Percentiles rank a stretch among this genome's conserved stretches.
These are phyloP conservation scores for Larimichthys crocea DNA, from an alignment of 2,113 vertebrate genomes.

Conservation along the genomic window DNA sequence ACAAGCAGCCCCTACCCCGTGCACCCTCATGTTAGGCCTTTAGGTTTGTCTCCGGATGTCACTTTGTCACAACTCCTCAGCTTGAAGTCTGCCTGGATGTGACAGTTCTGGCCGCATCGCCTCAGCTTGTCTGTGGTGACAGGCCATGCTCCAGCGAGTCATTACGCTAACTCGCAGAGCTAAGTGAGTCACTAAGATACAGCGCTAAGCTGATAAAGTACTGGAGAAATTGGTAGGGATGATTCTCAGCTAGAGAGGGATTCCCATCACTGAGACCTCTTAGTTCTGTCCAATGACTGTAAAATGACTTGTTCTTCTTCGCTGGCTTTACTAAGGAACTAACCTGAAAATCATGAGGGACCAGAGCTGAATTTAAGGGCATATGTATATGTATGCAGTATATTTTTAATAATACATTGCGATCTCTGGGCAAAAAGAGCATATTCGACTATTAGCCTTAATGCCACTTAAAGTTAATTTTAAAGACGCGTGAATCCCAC, in stretches of 20 bases:
- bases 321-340: conserved; percentile 41
- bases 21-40: conserved; percentile 67
- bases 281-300: conserved; percentile 66
- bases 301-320: conserved; percentile 56
- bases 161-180: conserved; percentile 71
- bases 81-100: conserved; percentile 75
- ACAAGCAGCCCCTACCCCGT: conserved; percentile 43
- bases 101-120: conserved; percentile 73
- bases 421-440: conserved; percentile 19
- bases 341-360: conserved; percentile 48
- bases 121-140: conserved; percentile 72
- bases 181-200: conserved; percentile 76
- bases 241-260: conserved; percentile 51
- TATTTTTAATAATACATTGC: conserved; percentile 18
- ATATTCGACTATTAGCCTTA: conserved; percentile 28
- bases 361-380: conserved; percentile 10
- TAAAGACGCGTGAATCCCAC: conserved; percentile 30
- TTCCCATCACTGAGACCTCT: conserved; percentile 66
- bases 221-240: conserved; percentile 59
- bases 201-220: conserved; percentile 71
- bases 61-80: conserved; percentile 77
- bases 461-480: conserved; percentile 27
- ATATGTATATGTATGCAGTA: conserved; percentile 34
- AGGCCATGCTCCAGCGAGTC: conserved; percentile 71
- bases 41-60: conserved; percentile 77